Conservation (phyloP, 1,140 invertebrate genomes). For the Lepidurus couesii region DNA sequence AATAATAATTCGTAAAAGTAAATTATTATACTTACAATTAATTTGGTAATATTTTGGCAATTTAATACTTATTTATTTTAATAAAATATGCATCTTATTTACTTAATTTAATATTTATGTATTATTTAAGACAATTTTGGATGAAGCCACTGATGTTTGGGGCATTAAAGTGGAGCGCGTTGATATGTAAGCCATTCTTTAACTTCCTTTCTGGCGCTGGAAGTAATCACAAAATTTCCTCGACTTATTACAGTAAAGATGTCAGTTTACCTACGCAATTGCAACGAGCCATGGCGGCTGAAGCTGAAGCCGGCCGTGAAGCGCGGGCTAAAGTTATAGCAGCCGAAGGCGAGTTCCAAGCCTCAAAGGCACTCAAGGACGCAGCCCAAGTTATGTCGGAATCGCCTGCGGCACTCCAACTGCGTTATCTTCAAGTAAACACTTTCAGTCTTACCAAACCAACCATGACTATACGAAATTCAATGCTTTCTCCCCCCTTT, state of each 20-base stretch:
- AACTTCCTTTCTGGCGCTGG: neutral
- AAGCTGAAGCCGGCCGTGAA: slow-evolving; percentile 77
- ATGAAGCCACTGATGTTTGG: slow-evolving; percentile 53
- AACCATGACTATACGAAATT: neutral
- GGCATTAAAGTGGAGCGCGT: slow-evolving; percentile 56
- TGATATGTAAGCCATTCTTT: slow-evolving; percentile 38
- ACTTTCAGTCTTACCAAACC: neutral
- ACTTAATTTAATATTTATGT: neutral
- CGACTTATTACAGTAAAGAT: slow-evolving; percentile 64
- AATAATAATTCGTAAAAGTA: neutral
- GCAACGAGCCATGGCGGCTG: slow-evolving; percentile 79
- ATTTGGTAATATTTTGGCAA: neutral
- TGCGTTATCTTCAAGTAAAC: slow-evolving; percentile 46
- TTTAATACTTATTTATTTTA: neutral
- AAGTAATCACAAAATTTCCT: neutral
- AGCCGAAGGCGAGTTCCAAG: slow-evolving; percentile 77
- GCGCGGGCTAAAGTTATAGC: slow-evolving; percentile 76
- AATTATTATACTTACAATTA: neutral
- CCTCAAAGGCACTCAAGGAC: slow-evolving; percentile 77
- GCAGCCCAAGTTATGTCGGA: slow-evolving; percentile 82
- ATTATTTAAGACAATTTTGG: slow-evolving; percentile 38
- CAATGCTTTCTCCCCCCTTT: slow-evolving; percentile 53
- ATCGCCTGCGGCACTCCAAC: slow-evolving; percentile 79
- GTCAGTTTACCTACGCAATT: slow-evolving; percentile 75
- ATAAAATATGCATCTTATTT: neutral